Evolutionary conservation across 2,888 invertebrate genomes (phyloP).

Genomic region (Ormyrus nitidulus): DNA sequence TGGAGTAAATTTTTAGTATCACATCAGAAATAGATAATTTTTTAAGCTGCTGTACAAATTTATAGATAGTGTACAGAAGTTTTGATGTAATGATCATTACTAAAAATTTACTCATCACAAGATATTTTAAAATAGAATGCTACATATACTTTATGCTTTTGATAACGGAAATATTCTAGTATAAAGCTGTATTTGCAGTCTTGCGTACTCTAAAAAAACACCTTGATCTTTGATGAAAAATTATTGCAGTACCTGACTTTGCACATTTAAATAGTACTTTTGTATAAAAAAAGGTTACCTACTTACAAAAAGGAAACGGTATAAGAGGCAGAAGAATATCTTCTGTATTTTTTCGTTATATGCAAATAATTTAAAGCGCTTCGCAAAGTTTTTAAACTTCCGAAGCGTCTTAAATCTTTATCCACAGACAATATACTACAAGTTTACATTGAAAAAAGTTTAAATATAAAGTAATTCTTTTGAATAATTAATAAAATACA

Average conservation of each 20-base stretch:
- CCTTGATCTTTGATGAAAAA: constrained; percentile 50
- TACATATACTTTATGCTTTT: constrained; percentile 63
- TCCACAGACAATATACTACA: constrained; percentile 49
- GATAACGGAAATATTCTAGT: constrained; percentile 65
- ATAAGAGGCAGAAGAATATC: constrained; percentile 52
- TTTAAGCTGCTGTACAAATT: neutral
- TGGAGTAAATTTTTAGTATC: constrained; percentile 52
- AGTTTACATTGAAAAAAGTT: constrained; percentile 48
- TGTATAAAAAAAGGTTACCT: constrained; percentile 57
- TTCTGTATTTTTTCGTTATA: constrained; percentile 46
- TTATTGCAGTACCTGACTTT: constrained; percentile 57
- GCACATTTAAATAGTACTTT: constrained; percentile 50
- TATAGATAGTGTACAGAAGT: constrained; percentile 7
- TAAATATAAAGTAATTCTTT: constrained; percentile 47
- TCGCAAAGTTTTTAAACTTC: constrained; percentile 24
- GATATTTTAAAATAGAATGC: constrained; percentile 65
- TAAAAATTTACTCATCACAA: constrained; percentile 46
- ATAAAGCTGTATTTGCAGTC: constrained; percentile 68
- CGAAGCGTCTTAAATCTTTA: constrained; percentile 46
- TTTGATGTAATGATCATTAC: constrained; percentile 11
- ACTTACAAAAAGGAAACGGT: constrained; percentile 55
- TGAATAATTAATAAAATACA: constrained; percentile 52
- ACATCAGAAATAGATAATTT: constrained; percentile 19
- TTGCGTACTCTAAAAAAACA: constrained; percentile 63
- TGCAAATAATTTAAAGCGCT: constrained; percentile 51